phyloP scores from a whole-genome alignment of 2,888 invertebrate species.

The Byasa hedistus region DNA sequence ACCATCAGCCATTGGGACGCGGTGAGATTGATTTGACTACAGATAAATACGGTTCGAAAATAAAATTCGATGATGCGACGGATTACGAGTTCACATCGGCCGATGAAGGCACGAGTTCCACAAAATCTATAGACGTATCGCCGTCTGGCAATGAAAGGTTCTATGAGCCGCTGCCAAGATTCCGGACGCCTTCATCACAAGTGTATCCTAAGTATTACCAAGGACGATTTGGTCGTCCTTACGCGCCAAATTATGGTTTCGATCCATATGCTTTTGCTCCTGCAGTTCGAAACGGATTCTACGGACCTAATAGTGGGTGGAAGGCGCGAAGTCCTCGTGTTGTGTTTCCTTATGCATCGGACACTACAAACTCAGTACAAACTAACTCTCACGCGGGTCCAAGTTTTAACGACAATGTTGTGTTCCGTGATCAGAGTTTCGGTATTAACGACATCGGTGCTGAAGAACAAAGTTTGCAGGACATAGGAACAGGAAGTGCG shows the following conservation, averaged over 20 bases:
- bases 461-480: slow-evolving; percentile 82
- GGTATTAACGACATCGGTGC: slow-evolving; percentile 79
- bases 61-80: slow-evolving; percentile 72
- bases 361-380: slow-evolving; percentile 61
- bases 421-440: slow-evolving; percentile 81
- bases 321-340: slow-evolving; percentile 72
- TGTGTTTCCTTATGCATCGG: slow-evolving; percentile 71
- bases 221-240: slow-evolving; percentile 59
- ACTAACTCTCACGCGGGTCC: slow-evolving; percentile 69
- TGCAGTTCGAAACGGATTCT: slow-evolving; percentile 57
- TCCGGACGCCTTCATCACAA: slow-evolving; percentile 46
- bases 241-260: slow-evolving; percentile 63
- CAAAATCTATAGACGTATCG: slow-evolving; percentile 39
- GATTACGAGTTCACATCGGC: slow-evolving; percentile 73
- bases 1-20: slow-evolving; percentile 55
- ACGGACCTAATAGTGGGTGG: slow-evolving; percentile 57
- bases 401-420: slow-evolving; percentile 69
- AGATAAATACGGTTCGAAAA: slow-evolving; percentile 51
- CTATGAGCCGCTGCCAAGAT: slow-evolving; percentile 59
- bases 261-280: slow-evolving; percentile 60
- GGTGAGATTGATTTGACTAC: slow-evolving; percentile 69
- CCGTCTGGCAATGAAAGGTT: slow-evolving; percentile 66
- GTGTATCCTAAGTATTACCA: slow-evolving; percentile 59
- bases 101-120: slow-evolving; percentile 42
- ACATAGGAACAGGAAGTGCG: slow-evolving; percentile 75